Conservation (phyloP, 1,140 invertebrate species). For the Drosophila arawakana region DNA sequence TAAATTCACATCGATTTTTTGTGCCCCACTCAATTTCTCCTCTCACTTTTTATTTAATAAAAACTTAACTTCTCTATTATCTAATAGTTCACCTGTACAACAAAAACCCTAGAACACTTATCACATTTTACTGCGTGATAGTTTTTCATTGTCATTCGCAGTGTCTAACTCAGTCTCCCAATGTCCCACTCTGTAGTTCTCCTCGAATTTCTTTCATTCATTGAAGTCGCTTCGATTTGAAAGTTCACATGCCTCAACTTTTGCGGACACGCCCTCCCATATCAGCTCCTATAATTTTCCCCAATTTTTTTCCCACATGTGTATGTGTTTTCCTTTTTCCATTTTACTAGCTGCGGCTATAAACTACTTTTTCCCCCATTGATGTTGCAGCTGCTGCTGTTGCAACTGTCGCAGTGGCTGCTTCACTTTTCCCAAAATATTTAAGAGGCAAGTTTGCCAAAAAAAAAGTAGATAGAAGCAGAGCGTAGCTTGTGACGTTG, state of each 20-base stretch:
- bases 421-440: constrained; percentile 8
- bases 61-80: too few species aligned
- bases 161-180: not conserved
- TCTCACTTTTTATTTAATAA: too few species aligned
- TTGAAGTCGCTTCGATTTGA: constrained; percentile 30
- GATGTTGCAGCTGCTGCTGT: constrained; percentile 27
- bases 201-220: not conserved
- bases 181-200: not conserved
- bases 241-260: constrained; percentile 42
- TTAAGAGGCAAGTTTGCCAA: constrained; percentile 16
- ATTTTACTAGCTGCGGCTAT: constrained; percentile 15
- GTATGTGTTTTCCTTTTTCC: constrained; percentile 7
- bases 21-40: too few species aligned
- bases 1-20: too few species aligned
- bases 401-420: constrained; percentile 60
- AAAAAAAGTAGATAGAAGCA: constrained; percentile 10
- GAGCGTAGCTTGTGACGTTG: constrained; percentile 7
- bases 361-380: constrained; percentile 21
- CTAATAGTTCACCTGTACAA: too few species aligned
- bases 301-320: constrained; percentile 27
- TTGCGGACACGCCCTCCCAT: constrained; percentile 29
- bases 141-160: not conserved
- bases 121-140: not conserved
- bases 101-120: not conserved
- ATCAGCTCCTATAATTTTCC: constrained; percentile 45